Evolutionary conservation across 53 echinoderm and acorn worm genomes (phyloP).

Genomic region (Hippasteria phrygiana): DNA sequence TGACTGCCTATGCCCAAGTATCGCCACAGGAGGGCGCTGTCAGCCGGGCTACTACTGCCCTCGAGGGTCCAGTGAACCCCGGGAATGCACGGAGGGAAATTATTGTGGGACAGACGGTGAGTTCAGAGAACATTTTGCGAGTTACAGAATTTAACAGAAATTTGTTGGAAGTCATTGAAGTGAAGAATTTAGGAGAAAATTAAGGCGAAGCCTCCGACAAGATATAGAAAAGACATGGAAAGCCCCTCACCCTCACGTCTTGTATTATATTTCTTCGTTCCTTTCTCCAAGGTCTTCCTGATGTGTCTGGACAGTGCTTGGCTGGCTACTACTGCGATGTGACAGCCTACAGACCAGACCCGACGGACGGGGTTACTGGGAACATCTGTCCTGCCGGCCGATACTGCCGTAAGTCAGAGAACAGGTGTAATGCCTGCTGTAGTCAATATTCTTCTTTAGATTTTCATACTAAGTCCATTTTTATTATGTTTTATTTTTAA

Average conservation of each 20-base stretch:
- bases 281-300: constrained; percentile 68
- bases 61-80: constrained; percentile 84
- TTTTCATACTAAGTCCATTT: too few relatives aligned
- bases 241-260: too few relatives aligned
- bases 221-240: too few relatives aligned
- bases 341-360: constrained; percentile 84
- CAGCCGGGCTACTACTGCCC: constrained; percentile 99
- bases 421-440: too few relatives aligned
- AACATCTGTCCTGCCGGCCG: constrained; percentile 88
- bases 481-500: too few relatives aligned
- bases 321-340: constrained; percentile 91
- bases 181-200: too few relatives aligned
- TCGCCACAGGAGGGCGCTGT: constrained; percentile 88
- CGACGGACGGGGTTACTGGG: constrained; percentile 89
- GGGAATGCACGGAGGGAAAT: constrained; percentile 87
- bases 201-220: too few relatives aligned
- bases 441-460: background rate
- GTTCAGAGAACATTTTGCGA: background rate
- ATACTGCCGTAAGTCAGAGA: constrained; percentile 81
- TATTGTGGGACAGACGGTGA: constrained; percentile 80
- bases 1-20: constrained; percentile 91
- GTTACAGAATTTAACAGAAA: background rate
- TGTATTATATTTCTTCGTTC: background rate
- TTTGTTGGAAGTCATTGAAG: background rate
- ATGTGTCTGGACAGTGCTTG: constrained; percentile 76